A percentile compares a stretch with the other conserved stretches of the same genome.
These are phyloP conservation scores for Tiaroga cobitis DNA, from an alignment of 2,797 vertebrate species.

Conservation along the genomic window DNA sequence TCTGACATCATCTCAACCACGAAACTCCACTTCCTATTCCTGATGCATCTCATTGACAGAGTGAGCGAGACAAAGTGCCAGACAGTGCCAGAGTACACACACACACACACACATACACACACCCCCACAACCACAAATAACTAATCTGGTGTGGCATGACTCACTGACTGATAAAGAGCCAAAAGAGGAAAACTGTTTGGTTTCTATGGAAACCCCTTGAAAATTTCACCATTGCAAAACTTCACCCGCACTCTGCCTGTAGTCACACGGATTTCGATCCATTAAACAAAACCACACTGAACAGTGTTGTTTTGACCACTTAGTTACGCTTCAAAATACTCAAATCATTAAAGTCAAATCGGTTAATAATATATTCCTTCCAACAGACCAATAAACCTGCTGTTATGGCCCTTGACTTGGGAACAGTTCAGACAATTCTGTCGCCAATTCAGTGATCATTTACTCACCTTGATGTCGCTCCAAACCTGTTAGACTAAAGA, in stretches of 20 bases:
- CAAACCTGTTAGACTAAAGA: neutral
- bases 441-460: neutral
- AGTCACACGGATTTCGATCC: neutral
- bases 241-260: neutral
- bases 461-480: neutral
- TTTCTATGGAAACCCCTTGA: slow-evolving; percentile 70
- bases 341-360: neutral
- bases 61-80: neutral
- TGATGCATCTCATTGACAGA: neutral
- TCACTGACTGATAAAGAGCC: slow-evolving; percentile 66
- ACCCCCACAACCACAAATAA: slow-evolving; percentile 67
- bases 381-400: slow-evolving; percentile 6
- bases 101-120: slow-evolving; percentile 55
- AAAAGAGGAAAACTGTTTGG: slow-evolving; percentile 69
- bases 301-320: neutral
- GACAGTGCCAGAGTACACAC: no score
- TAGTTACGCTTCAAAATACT: neutral
- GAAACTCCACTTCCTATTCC: neutral
- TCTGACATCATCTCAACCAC: neutral
- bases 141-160: slow-evolving; percentile 69
- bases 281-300: neutral
- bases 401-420: neutral
- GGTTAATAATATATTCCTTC: neutral
- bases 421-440: neutral
- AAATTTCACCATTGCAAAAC: neutral